A percentile compares a stretch with the other conserved stretches of the same genome.
phyloP scores from a whole-genome alignment of 2,113 vertebrate genomes.

The Leiothrix lutea region DNA sequence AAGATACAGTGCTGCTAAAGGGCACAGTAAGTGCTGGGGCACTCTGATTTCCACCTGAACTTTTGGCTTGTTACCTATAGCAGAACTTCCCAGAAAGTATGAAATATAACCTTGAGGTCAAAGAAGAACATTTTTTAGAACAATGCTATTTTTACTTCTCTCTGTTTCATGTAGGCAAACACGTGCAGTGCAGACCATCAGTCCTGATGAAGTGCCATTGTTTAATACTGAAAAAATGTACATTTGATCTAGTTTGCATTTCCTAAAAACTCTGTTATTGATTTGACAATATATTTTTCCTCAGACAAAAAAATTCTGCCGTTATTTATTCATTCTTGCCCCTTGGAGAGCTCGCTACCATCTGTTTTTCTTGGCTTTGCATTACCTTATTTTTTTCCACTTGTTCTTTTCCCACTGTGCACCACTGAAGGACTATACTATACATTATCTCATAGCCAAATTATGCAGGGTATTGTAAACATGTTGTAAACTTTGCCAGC shows the following conservation, averaged over 20 bases:
- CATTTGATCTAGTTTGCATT: constrained; percentile 15
- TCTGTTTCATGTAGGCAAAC: background rate
- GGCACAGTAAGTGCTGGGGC: background rate
- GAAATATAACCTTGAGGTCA: background rate
- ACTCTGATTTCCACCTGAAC: background rate
- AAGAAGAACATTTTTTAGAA: background rate
- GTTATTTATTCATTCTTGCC: constrained; percentile 61
- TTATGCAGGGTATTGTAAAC: constrained; percentile 58
- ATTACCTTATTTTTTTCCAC: constrained; percentile 13
- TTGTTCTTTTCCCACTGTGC: constrained; percentile 54
- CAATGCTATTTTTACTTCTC: background rate
- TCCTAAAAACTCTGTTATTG: constrained; percentile 39
- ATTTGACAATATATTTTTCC: constrained; percentile 39
- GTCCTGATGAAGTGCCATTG: constrained; percentile 7
- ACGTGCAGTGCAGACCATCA: background rate
- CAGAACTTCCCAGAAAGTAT: background rate
- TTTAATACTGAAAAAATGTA: constrained; percentile 42
- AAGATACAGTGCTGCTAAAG: background rate
- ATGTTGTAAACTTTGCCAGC: constrained; percentile 58
- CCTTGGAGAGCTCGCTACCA: constrained; percentile 41
- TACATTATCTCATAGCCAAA: constrained; percentile 57
- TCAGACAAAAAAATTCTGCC: background rate
- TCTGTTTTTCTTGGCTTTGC: constrained; percentile 67
- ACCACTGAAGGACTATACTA: constrained; percentile 3
- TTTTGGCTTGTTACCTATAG: background rate